Conservation (phyloP, 2,888 invertebrate genomes). For the Scaptomyza parva region DNA sequence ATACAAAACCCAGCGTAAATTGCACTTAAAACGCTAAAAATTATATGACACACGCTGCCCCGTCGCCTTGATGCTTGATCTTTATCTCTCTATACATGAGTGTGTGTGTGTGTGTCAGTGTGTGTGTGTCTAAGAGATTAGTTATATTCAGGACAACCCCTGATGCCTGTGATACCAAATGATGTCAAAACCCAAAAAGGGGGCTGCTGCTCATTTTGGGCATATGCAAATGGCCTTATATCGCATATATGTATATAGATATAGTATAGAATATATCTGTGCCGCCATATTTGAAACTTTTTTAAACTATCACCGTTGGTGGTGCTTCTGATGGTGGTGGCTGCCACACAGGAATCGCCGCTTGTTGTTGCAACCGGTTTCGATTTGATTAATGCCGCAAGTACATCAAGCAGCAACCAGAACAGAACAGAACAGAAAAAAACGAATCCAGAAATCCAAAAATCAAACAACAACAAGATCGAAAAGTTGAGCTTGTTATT, state of each 20-base stretch:
- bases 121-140: slow-evolving; percentile 65
- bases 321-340: slow-evolving; percentile 42
- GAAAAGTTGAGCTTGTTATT: slow-evolving; percentile 25
- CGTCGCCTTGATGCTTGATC: slow-evolving; percentile 13
- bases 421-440: slow-evolving; percentile 8
- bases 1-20: slow-evolving; percentile 53
- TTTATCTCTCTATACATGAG: slow-evolving; percentile 3
- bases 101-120: slow-evolving; percentile 9
- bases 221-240: slow-evolving; percentile 69
- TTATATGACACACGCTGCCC: slow-evolving; percentile 73
- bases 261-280: background rate
- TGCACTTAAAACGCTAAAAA: slow-evolving; percentile 80
- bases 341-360: slow-evolving; percentile 42
- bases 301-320: slow-evolving; percentile 59
- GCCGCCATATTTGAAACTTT: slow-evolving; percentile 76
- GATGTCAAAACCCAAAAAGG: no score
- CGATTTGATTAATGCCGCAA: slow-evolving; percentile 72
- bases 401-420: slow-evolving; percentile 28
- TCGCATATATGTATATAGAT: background rate
- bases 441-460: background rate
- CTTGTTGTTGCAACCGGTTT: slow-evolving; percentile 70
- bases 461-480: slow-evolving; percentile 4
- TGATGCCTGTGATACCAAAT: no score
- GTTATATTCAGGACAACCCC: slow-evolving; percentile 57
- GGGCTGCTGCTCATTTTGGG: slow-evolving; percentile 69